Percentiles rank a stretch among this genome's conserved stretches.
These are phyloP conservation scores for Drosophila orosa DNA, from an alignment of 1,140 invertebrate species.

Conservation along the genomic window DNA sequence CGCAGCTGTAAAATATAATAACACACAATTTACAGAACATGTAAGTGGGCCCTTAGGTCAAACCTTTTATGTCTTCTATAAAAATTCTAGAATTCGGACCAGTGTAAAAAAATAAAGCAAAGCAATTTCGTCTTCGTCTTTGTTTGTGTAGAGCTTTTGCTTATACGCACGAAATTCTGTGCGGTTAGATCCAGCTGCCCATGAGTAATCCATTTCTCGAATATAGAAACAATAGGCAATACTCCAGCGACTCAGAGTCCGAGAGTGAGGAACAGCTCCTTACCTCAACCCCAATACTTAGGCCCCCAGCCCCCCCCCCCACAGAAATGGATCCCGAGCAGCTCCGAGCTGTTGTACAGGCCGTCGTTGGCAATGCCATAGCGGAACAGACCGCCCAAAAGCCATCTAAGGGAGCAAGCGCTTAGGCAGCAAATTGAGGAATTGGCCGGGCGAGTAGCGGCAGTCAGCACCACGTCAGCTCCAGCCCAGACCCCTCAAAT, in stretches of 20 bases:
- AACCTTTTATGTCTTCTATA: background rate
- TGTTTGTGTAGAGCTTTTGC: too few relatives aligned
- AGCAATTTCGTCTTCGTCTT: too few relatives aligned
- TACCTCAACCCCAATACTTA: too few relatives aligned
- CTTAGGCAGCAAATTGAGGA: too few relatives aligned
- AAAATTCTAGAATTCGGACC: background rate
- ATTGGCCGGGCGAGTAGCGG: too few relatives aligned
- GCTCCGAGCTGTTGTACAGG: too few relatives aligned
- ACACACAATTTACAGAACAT: background rate
- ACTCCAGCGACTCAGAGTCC: constrained; percentile 1
- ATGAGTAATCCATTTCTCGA: constrained; percentile 3
- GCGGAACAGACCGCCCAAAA: too few relatives aligned
- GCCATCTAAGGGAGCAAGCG: too few relatives aligned
- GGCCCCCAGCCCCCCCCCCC: background rate
- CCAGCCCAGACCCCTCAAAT: background rate
- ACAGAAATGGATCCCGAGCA: background rate
- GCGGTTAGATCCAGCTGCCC: background rate
- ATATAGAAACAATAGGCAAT: background rate
- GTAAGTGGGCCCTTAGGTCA: constrained; percentile 1
- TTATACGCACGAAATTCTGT: too few relatives aligned
- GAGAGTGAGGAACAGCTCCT: too few relatives aligned
- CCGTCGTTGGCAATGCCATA: too few relatives aligned
- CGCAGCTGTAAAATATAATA: background rate
- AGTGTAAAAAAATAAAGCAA: background rate
- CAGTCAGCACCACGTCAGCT: background rate